Conservation (phyloP, 2,888 invertebrate species). For the Notodonta ziczac region DNA sequence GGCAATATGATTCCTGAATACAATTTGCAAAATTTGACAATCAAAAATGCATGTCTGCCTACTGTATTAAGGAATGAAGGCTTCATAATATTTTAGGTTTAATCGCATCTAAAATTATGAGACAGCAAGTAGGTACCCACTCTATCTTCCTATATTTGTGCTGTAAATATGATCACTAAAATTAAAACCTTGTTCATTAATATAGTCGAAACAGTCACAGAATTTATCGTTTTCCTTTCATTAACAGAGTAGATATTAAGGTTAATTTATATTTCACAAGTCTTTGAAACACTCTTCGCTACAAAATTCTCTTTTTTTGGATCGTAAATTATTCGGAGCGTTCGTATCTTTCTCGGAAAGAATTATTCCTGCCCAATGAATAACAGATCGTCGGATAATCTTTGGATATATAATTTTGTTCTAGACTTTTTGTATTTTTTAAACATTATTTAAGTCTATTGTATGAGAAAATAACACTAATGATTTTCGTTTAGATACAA, state of each 20-base stretch:
- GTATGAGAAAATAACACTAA: neutral
- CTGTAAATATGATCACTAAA: too few species aligned
- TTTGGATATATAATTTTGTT: constrained; percentile 19
- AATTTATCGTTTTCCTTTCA: neutral
- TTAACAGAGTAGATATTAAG: neutral
- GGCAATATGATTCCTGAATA: too few species aligned
- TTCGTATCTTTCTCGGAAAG: constrained; percentile 11
- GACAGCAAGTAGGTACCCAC: too few species aligned
- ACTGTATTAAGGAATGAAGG: too few species aligned
- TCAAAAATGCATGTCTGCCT: too few species aligned
- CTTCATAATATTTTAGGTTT: too few species aligned
- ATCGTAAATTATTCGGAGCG: constrained; percentile 4
- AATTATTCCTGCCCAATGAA: constrained; percentile 25
- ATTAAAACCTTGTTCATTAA: neutral
- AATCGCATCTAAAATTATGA: too few species aligned
- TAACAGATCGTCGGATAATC: constrained; percentile 22
- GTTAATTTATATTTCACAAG: constrained; percentile 4
- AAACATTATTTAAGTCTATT: constrained; percentile 5
- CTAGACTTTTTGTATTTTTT: constrained; percentile 19
- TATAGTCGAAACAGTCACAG: neutral
- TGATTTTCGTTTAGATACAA: neutral
- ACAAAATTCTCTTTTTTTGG: neutral
- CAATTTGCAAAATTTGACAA: too few species aligned
- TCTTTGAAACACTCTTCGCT: constrained; percentile 1
- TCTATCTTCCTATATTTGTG: too few species aligned